Percentiles rank a stretch among this genome's conserved stretches.
phyloP scores from a whole-genome alignment of 2,888 invertebrate species.

The Aspidapion aeneum region DNA sequence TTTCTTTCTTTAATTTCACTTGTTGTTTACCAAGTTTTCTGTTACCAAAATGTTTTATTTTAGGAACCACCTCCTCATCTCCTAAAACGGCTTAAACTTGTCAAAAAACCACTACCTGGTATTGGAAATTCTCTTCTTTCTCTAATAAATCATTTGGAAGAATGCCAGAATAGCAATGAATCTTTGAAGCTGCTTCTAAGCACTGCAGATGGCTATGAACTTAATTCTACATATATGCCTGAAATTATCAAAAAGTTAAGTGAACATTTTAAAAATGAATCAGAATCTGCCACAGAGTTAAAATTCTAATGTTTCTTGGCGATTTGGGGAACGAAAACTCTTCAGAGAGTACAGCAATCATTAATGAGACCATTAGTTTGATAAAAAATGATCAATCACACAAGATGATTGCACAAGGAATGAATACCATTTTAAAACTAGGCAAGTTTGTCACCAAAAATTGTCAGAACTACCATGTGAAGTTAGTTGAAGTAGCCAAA shows the following conservation, averaged over 20 bases:
- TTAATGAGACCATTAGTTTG: conserved; percentile 69
- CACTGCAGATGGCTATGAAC: conserved; percentile 69
- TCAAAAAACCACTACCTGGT: conserved; percentile 61
- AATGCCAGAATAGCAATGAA: conserved; percentile 70
- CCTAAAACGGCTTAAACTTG: conserved; percentile 62
- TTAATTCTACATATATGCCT: conserved; percentile 58
- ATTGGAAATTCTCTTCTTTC: conserved; percentile 63
- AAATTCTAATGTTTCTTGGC: conserved; percentile 71
- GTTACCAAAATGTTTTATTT: conserved; percentile 10
- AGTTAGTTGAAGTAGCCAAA: conserved; percentile 61
- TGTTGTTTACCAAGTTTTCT: too few species aligned
- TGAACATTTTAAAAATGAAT: conserved; percentile 73
- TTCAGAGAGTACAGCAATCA: conserved; percentile 58
- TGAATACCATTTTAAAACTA: conserved; percentile 67
- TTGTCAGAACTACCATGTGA: conserved; percentile 52
- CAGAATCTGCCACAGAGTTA: conserved; percentile 74
- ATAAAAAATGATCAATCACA: conserved; percentile 76
- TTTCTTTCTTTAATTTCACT: too few species aligned
- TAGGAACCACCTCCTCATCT: conserved; percentile 35
- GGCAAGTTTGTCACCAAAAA: conserved; percentile 63
- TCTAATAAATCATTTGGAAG: conserved; percentile 68
- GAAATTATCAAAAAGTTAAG: conserved; percentile 68
- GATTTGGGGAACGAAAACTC: conserved; percentile 67
- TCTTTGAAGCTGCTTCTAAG: conserved; percentile 66
- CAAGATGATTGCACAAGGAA: conserved; percentile 75